phyloP scores from a whole-genome alignment of 2,888 invertebrate genomes.

The Balanococcus diminutus region DNA sequence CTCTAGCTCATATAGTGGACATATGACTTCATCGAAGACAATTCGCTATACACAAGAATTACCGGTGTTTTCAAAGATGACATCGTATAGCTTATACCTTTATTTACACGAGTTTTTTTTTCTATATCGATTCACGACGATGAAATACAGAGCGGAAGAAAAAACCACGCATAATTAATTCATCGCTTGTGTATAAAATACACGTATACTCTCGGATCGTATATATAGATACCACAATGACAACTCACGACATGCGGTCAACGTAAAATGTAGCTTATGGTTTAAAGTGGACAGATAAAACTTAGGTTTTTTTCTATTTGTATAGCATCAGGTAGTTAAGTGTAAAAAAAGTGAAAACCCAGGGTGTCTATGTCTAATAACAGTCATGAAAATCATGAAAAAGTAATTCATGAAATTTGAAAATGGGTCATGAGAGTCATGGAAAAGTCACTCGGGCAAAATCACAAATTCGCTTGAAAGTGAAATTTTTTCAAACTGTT shows the following conservation, averaged over 20 bases:
- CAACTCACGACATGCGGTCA: constrained; percentile 13
- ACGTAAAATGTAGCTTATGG: background rate
- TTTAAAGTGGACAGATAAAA: background rate
- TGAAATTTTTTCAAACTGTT: too few species aligned
- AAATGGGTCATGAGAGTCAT: too few species aligned
- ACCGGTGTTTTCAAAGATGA: background rate
- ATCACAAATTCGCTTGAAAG: too few species aligned
- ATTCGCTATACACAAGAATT: background rate
- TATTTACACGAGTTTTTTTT: background rate
- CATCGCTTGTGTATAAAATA: background rate
- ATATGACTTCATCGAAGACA: background rate
- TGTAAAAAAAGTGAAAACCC: too few species aligned
- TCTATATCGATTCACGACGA: background rate
- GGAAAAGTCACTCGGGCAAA: too few species aligned
- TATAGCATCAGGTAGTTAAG: too few species aligned
- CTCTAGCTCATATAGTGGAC: background rate
- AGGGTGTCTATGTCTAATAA: too few species aligned
- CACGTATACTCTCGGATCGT: background rate
- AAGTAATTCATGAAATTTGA: too few species aligned
- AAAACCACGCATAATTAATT: background rate
- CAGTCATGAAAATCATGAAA: too few species aligned
- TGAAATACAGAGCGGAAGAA: too few species aligned
- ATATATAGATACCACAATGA: background rate
- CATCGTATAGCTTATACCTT: background rate
- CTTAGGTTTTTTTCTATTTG: too few species aligned